phyloP scores from a whole-genome alignment of 2,797 vertebrate species.

The Sebastes jordani region DNA sequence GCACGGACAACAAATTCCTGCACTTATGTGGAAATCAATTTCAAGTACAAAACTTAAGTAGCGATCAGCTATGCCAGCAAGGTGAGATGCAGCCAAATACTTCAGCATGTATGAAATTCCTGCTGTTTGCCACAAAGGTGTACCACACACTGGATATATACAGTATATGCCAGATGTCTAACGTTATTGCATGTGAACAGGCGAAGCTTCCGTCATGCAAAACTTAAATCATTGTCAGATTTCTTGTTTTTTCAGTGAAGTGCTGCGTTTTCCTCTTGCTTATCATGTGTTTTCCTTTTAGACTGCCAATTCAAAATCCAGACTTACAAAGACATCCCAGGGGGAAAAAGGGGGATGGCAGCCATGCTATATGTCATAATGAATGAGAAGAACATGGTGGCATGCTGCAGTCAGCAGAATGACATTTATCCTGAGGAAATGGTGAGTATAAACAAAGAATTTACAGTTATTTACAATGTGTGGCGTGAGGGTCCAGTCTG shows the following conservation, averaged over 20 bases:
- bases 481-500: background rate
- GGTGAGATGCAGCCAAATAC: constrained; percentile 5
- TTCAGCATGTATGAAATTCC: background rate
- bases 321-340: background rate
- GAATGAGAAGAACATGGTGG: background rate
- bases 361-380: constrained; percentile 30
- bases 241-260: no score
- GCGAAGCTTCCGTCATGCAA: no score
- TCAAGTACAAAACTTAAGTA: rapidly evolving
- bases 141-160: background rate
- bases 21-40: background rate
- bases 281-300: background rate
- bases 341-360: rapidly evolving
- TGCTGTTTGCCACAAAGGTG: background rate
- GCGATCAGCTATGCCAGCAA: rapidly evolving
- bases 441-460: constrained; percentile 35
- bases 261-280: no score
- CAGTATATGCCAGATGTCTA: background rate
- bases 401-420: background rate
- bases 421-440: constrained; percentile 4
- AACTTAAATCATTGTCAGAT: no score
- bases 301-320: constrained; percentile 32
- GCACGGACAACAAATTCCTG: constrained; percentile 17
- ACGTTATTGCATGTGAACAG: background rate
- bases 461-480: no score